These are phyloP conservation scores for Ptilonorhynchus violaceus DNA, from an alignment of 2,113 vertebrate genomes.

Conservation along the genomic window DNA sequence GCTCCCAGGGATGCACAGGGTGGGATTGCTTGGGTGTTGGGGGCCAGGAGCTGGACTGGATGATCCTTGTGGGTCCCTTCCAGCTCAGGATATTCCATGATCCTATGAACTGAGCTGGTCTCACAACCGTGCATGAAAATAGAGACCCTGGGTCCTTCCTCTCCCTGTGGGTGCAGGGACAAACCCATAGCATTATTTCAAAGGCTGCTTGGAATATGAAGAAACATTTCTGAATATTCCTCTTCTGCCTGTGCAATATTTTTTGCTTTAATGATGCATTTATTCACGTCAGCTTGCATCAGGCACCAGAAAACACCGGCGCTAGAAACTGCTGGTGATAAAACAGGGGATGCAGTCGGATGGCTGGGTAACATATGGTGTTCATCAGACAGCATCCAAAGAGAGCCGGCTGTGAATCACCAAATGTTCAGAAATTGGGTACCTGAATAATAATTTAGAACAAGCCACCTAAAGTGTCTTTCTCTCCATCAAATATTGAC, in stretches of 20 bases:
- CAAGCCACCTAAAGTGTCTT: background rate
- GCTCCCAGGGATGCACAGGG: background rate
- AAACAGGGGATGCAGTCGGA: background rate
- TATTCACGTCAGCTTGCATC: background rate
- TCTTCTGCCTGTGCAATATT: background rate
- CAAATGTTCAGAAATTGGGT: background rate
- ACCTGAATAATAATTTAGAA: background rate
- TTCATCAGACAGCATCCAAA: background rate
- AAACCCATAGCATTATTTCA: background rate
- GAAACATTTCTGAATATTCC: background rate
- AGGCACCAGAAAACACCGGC: background rate
- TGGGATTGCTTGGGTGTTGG: background rate
- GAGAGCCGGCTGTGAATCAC: background rate
- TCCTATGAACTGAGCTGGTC: background rate
- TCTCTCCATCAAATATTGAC: background rate
- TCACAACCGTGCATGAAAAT: background rate
- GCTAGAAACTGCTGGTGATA: background rate
- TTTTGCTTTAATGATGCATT: background rate
- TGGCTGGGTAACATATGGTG: background rate
- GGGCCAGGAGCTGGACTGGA: rapidly evolving
- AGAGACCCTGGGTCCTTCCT: background rate
- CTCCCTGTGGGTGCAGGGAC: background rate
- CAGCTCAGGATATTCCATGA: background rate
- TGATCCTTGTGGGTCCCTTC: background rate
- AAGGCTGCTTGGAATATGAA: background rate